Base-by-base conservation (phyloP, 2,113 vertebrate genomes). In the Epinephelus moara region DNA sequence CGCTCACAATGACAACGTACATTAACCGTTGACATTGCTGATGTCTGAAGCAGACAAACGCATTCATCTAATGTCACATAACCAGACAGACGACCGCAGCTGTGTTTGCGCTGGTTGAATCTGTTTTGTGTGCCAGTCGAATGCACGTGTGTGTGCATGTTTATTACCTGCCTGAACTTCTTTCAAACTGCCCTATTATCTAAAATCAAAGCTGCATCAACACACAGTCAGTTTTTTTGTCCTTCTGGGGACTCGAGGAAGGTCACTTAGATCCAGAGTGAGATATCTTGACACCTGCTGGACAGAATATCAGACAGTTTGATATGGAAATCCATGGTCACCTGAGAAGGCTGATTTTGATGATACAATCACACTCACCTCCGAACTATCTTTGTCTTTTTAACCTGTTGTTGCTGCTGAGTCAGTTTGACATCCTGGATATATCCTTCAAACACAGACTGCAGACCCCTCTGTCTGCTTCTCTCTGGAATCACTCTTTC, bases 1-100 rank as follows among this genome's bases (percentile, higher is more conserved):
- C 17, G 0, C 23, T 81, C 25, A 40, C 42, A 64, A 18, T 45
- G 23, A 33, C 30, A 68, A 8, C 0, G 8, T 17, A 56, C 64
- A 27, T 62, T 14, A 50, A 45, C 1, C 33, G 70, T 30, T 80
- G 55, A 68, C 55, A 50, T 60, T 78, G 4, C 56, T 6, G 42
- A 56, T 69, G 23, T 70, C 25, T 73, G 37, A 79, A 68, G 40
- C 3, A 33, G 67, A 73, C 10, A 12, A 17, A 33, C 7, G 18
- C 12, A 56, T 85, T 45, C 42, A 62, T 64, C 57, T 53, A 1
- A 67, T 49, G 53, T 47, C 62, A n/a, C 66, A 15, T 15, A 76
- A 75, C 63, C 70, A 79, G 82, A 83, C 75, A 52, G 56, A 50
- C 67, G 18, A 77, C 70, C 55, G 8, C 85, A 80, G 78, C 86